Evolutionary conservation across 2,797 vertebrate species (phyloP), one percentile per base, ranked within the genome.

Genomic region (Arvicola amphibius): DNA sequence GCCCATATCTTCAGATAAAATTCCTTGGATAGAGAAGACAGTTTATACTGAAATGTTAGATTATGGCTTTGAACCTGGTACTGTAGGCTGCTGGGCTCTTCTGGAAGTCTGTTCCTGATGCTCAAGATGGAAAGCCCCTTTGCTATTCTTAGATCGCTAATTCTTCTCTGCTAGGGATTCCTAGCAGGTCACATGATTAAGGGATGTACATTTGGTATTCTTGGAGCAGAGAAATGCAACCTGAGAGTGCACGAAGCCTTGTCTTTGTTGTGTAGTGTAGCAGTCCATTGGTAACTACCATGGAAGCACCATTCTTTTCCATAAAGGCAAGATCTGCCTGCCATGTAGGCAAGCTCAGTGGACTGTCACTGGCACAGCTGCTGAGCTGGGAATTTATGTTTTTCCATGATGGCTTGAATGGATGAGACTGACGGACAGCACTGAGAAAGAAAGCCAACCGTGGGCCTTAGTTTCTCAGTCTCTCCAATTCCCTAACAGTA

Each of bases 1-100:
- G 73, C 13, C 59, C 29, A 2, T 40, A 34, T 84, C 10, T 80
- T 89, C 17, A 69, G 65, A 71, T 77, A 34, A 84, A 93, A 37
- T 27, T 65, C 32, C n/a, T 63, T 77, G 32, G 46, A 16, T 48
- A 23, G 4, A 56, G 16, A 73, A 90, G 71, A 81, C 1, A 6
- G 1, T 93, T 10, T 19, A 13, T 21, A 2, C 0, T 80, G 63
- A 40, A 77, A 87, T 92, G 3, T 3, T 84, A 46, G n/a, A 61
- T 84, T 94, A 40, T 84, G 61, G 61, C 69, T 84, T 80, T 88
- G 77, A 79, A 43, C 46, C 13, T 94, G 59, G 53, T 76, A 29
- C 32, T 21, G 37, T n/a, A 63, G 65, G 6, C 46, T 83, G 46
- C 32, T 27, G 43, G 67, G 17, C 43, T 43, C 80, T 90, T 92